A percentile compares a stretch with the other conserved stretches of the same genome.
phyloP scores from a whole-genome alignment of 1,140 invertebrate species.

The Papilio dardanus region DNA sequence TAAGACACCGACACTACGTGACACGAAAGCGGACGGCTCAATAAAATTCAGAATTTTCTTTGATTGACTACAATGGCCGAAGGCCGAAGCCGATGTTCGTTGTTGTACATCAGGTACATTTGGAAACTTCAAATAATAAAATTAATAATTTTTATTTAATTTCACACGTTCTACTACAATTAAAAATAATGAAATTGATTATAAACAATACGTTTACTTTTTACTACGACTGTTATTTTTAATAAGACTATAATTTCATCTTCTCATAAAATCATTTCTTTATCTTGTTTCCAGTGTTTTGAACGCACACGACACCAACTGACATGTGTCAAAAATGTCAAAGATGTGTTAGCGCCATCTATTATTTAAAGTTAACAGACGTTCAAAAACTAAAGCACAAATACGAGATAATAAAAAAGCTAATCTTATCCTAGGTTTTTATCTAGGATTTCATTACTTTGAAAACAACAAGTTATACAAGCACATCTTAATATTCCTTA shows the following conservation, averaged over 20 bases:
- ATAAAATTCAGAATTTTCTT: conserved; percentile 36
- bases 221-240: not conserved
- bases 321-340: not conserved
- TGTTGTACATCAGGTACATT: conserved; percentile 6
- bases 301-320: not conserved
- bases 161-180: not conserved
- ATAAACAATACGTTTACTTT: not conserved
- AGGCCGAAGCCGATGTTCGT: conserved; percentile 28
- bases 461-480: not conserved
- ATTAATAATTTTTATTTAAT: not conserved
- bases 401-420: not conserved
- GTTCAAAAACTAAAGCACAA: not conserved
- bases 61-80: conserved; percentile 38
- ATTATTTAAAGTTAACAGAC: not conserved
- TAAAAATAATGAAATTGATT: not conserved
- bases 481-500: too few species aligned
- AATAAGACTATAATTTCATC: not conserved
- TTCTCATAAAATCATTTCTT: not conserved
- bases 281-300: not conserved
- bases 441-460: not conserved
- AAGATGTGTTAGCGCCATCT: not conserved
- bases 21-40: conserved; percentile 23
- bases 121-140: conserved; percentile 25
- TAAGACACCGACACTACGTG: conserved; percentile 30
- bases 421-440: not conserved